These are phyloP conservation scores for Falcunculus frontatus DNA, from an alignment of 2,113 vertebrate genomes.

Conservation along the genomic window DNA sequence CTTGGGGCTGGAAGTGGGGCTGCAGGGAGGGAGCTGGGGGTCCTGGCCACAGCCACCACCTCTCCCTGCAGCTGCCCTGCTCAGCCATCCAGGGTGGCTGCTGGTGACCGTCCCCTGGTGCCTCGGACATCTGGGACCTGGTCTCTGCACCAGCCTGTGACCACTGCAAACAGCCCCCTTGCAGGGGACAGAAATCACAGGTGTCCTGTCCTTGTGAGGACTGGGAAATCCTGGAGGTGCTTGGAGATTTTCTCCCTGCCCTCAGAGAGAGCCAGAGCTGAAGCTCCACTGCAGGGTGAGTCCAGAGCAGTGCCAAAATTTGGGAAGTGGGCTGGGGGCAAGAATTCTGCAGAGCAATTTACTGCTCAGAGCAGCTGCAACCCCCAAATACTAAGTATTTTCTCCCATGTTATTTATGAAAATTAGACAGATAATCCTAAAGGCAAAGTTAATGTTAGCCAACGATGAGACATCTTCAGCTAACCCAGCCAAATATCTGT, in stretches of 20 bases:
- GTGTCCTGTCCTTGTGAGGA: neutral
- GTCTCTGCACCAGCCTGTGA: neutral
- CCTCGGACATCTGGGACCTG: fast-evolving
- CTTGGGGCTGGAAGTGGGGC: neutral
- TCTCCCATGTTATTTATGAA: neutral
- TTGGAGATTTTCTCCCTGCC: neutral
- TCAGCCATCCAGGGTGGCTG: fast-evolving
- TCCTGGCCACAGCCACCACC: neutral
- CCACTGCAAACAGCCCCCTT: neutral
- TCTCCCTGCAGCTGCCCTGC: neutral
- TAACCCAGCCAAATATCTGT: neutral
- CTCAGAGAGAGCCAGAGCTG: neutral
- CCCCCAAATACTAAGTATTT: neutral
- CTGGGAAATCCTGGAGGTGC: neutral
- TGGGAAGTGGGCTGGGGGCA: neutral
- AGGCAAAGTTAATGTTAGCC: neutral
- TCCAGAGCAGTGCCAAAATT: neutral
- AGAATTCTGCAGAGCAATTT: fast-evolving
- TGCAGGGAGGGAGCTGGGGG: neutral
- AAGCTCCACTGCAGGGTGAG: neutral
- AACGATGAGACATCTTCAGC: neutral
- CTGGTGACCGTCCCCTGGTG: fast-evolving
- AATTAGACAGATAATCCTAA: neutral
- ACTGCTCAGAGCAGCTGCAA: neutral
- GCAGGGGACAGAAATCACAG: neutral